Conservation (phyloP, 1,140 invertebrate species). For the Copidosoma floridanum region DNA sequence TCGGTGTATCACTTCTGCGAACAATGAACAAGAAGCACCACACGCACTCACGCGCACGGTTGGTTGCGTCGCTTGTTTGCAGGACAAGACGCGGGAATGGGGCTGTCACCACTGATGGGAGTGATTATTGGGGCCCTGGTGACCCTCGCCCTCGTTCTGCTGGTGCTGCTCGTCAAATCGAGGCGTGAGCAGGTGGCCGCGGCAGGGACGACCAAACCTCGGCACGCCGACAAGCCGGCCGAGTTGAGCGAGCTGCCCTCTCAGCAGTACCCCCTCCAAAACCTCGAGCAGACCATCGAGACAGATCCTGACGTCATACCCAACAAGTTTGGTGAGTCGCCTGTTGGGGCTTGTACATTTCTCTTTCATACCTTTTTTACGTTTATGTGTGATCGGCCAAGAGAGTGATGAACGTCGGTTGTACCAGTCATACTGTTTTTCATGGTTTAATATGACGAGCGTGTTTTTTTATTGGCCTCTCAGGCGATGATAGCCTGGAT, state of each 20-base stretch:
- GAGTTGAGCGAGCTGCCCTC: conserved; percentile 52
- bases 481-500: too few relatives aligned
- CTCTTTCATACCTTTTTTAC: too few relatives aligned
- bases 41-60: too few relatives aligned
- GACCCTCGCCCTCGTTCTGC: conserved; percentile 57
- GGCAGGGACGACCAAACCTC: conserved; percentile 30
- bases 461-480: too few relatives aligned
- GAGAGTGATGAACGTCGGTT: too few relatives aligned
- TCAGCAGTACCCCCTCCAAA: conserved; percentile 54
- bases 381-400: too few relatives aligned
- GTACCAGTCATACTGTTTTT: too few relatives aligned
- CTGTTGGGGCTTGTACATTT: too few relatives aligned
- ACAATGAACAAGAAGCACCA: too few relatives aligned
- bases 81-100: conserved; percentile 60
- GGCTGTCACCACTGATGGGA: conserved; percentile 59
- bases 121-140: conserved; percentile 58
- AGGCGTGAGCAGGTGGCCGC: conserved; percentile 41
- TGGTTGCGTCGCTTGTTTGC: too few relatives aligned
- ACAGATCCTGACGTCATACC: conserved; percentile 73
- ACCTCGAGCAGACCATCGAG: conserved; percentile 57
- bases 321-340: conserved; percentile 66
- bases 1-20: too few relatives aligned
- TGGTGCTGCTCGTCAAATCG: conserved; percentile 56
- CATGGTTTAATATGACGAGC: too few relatives aligned
- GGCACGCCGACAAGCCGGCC: conserved; percentile 52